Evolutionary conservation across 2,113 vertebrate genomes (phyloP), one percentile per base, ranked within the genome.

Genomic region (Grus americana): DNA sequence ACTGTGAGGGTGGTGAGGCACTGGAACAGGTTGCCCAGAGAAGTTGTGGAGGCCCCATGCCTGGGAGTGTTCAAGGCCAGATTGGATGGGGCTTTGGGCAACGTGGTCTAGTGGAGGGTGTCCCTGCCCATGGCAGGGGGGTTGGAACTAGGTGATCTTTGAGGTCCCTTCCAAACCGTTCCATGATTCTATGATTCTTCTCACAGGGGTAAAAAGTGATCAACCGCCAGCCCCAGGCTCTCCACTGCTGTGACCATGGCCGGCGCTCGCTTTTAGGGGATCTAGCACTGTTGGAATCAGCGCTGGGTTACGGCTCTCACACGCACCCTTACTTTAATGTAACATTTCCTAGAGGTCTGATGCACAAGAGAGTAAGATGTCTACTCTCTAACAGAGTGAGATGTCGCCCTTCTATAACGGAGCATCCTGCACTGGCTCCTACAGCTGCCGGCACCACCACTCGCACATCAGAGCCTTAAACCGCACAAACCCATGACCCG

Each of bases 401-500:
- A 46, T 6, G 1, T 13, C 20, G 67, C 42, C 19, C 26, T 52
- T 47, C 13, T 3, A 20, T 54, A 85, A 40, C 2, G 1, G 34
- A 73, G 40, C 27, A 30, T 14, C 55, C 26, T 79, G 50, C 15
- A 17, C 2, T 5, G 0, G 55, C 24, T 49, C 50, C 82, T 29
- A 29, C 6, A 29, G 44, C 57, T 17, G 29, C 20, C 50, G 10
- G n/a, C 26, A 79, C 55, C 5, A 36, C 32, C 2, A 1, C 36
- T 52, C 22, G 1, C n/a, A 57, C 21, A 24, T 50, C 26, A 46
- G 27, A 57, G 59, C 72, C 30, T 66, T 42, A 42, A 46, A 61
- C 17, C 13, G 34, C 70, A 46, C 0, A 0, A 55, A 72, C 18
- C 8, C 16, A 49, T 61, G 34, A 85, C 47, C 3, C 8, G 3